phyloP scores from a whole-genome alignment of 1,140 invertebrate species.

The Caenorhabditis remanei region DNA sequence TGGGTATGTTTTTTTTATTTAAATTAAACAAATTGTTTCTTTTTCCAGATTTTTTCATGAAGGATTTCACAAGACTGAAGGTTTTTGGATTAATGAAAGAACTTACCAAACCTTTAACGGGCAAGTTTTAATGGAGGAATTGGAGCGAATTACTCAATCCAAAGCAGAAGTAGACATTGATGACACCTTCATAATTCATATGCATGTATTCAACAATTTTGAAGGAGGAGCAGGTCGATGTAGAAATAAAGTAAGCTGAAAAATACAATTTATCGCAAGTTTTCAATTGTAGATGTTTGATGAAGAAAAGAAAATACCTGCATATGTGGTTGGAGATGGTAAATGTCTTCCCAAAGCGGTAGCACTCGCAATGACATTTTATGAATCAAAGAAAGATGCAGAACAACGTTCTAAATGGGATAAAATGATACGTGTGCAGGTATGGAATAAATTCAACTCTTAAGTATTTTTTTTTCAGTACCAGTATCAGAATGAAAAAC shows the following conservation, averaged over 20 bases:
- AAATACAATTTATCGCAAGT: not conserved
- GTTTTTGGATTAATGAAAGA: not conserved
- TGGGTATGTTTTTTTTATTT: not conserved
- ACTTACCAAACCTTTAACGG: not conserved
- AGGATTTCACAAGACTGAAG: not conserved
- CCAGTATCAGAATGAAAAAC: not conserved
- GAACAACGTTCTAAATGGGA: not conserved
- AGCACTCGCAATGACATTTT: not conserved
- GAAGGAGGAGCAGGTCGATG: not conserved
- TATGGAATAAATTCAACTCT: no score
- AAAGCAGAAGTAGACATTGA: not conserved
- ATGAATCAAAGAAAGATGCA: not conserved
- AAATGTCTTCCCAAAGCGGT: not conserved
- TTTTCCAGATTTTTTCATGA: not conserved
- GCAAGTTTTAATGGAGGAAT: not conserved
- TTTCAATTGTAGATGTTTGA: not conserved
- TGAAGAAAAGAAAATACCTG: not conserved
- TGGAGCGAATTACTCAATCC: not conserved
- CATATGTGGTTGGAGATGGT: not conserved
- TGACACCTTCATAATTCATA: not conserved
- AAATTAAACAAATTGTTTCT: not conserved
- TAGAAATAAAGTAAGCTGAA: not conserved
- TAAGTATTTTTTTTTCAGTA: not conserved
- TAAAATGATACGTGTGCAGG: no score
- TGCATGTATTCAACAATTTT: conserved; percentile 4